A percentile compares a stretch with the other conserved stretches of the same genome.
Conservation (phyloP, 2,797 vertebrate genomes). For the Megaceryle alcyon region DNA sequence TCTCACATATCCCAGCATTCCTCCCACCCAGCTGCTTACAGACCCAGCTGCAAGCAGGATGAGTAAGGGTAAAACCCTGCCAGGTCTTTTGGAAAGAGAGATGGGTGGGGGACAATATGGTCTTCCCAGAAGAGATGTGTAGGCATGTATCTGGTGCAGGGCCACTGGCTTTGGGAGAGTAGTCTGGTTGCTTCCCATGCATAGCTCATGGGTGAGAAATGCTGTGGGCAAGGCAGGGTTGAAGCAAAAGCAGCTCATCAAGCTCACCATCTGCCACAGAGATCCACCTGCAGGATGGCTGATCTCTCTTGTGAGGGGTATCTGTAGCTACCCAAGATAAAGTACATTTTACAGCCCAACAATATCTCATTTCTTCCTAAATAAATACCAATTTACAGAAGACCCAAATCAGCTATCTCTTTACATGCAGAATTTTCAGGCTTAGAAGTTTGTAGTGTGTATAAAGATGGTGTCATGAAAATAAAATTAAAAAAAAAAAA, state of each 20-base stretch:
- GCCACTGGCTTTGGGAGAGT: not conserved
- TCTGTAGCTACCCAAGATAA: not conserved
- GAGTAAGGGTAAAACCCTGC: not conserved
- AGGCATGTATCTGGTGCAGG: not conserved
- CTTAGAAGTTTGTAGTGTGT: not conserved
- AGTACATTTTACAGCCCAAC: not conserved
- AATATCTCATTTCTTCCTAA: not conserved
- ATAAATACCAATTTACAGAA: not conserved
- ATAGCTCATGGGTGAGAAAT: fast-evolving
- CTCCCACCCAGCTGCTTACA: not conserved
- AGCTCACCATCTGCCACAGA: fast-evolving
- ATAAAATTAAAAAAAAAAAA: too few species aligned
- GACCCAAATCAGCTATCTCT: not conserved
- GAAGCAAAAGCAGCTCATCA: not conserved
- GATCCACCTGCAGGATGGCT: not conserved
- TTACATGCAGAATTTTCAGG: not conserved
- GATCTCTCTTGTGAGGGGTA: not conserved
- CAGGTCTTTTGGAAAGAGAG: not conserved
- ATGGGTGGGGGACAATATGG: too few species aligned
- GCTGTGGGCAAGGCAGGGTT: not conserved
- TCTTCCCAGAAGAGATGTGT: not conserved
- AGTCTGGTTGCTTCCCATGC: fast-evolving
- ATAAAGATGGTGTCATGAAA: not conserved
- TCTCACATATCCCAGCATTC: not conserved
- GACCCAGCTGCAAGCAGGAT: not conserved